A percentile compares a stretch with the other conserved stretches of the same genome.
phyloP scores from a whole-genome alignment of 2,113 vertebrate genomes.

The Ophthalmolycus amberensis region DNA sequence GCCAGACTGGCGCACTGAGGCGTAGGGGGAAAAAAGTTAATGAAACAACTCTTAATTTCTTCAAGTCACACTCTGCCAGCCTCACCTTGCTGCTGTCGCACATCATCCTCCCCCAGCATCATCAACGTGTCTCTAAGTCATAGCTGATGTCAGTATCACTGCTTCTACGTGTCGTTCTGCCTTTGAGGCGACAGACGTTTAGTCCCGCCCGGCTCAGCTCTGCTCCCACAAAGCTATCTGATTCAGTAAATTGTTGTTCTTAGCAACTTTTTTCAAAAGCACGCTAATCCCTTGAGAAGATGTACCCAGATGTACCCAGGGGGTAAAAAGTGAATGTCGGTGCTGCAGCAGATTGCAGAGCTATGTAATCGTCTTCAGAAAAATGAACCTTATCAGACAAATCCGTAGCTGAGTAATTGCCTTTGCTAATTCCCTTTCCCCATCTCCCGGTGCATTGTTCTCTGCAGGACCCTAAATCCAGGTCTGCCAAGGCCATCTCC shows the following conservation, averaged over 20 bases:
- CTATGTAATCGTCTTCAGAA: slow-evolving; percentile 67
- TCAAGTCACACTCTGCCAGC: slow-evolving; percentile 45
- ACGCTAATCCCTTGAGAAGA: slow-evolving; percentile 44
- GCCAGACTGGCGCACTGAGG: slow-evolving; percentile 28
- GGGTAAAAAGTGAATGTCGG: slow-evolving; percentile 55
- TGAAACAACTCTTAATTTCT: slow-evolving; percentile 66
- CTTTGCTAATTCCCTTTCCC: slow-evolving; percentile 63
- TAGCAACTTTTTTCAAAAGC: slow-evolving; percentile 41
- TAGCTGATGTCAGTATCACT: slow-evolving; percentile 36
- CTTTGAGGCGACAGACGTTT: slow-evolving; percentile 29
- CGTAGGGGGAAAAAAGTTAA: slow-evolving; percentile 45
- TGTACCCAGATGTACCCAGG: too few species aligned
- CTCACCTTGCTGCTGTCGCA: slow-evolving; percentile 40
- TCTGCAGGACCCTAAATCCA: slow-evolving; percentile 67
- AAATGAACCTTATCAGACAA: slow-evolving; percentile 74
- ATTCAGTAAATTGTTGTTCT: slow-evolving; percentile 52
- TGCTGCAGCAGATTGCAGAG: slow-evolving; percentile 57
- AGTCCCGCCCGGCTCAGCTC: slow-evolving; percentile 13
- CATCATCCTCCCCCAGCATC: slow-evolving; percentile 6
- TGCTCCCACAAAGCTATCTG: slow-evolving; percentile 21
- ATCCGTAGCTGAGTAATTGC: slow-evolving; percentile 71
- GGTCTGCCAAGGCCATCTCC: slow-evolving; percentile 50
- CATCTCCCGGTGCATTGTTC: slow-evolving; percentile 68
- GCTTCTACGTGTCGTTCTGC: slow-evolving; percentile 13
- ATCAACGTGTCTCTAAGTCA: slow-evolving; percentile 31